phyloP scores from a whole-genome alignment of 2,797 vertebrate species.

The Aeoliscus strigatus region DNA sequence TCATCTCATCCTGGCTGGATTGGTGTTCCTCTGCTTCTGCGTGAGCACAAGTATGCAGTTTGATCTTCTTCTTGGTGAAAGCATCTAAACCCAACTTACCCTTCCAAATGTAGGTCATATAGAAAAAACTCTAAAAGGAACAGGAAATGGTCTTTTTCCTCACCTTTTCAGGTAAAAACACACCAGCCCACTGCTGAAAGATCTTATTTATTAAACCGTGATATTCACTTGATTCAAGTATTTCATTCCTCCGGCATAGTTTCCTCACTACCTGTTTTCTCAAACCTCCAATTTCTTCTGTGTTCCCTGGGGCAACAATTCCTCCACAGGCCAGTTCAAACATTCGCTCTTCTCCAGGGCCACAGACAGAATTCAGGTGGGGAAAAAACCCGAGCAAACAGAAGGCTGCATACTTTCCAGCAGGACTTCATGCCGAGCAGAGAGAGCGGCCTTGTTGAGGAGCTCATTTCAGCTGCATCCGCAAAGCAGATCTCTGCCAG shows the following conservation, averaged over 20 bases:
- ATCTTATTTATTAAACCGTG: background rate
- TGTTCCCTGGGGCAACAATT: slow-evolving; percentile 27
- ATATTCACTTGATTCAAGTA: slow-evolving; percentile 1
- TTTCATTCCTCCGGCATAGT: slow-evolving; percentile 12
- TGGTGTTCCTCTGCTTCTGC: too few species aligned
- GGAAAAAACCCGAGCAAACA: slow-evolving; percentile 53
- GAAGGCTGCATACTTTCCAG: slow-evolving; percentile 44
- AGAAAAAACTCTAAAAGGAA: background rate
- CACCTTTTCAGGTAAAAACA: too few species aligned
- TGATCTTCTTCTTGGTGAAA: too few species aligned
- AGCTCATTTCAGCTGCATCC: slow-evolving; percentile 26
- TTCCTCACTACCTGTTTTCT: slow-evolving; percentile 3
- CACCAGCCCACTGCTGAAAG: too few species aligned
- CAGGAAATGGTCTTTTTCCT: too few species aligned
- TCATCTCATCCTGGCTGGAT: too few species aligned
- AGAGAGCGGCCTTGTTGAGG: slow-evolving; percentile 49
- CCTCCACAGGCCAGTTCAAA: slow-evolving; percentile 52
- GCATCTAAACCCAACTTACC: too few species aligned
- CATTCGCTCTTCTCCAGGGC: slow-evolving; percentile 57
- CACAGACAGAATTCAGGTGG: slow-evolving; percentile 48
- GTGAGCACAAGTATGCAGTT: too few species aligned
- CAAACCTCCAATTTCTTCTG: slow-evolving; percentile 16
- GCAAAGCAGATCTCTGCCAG: slow-evolving; percentile 24
- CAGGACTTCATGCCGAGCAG: slow-evolving; percentile 31
- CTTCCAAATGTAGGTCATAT: background rate